phyloP scores from a whole-genome alignment of 1,140 invertebrate genomes.

The Drosophila sucinea region DNA sequence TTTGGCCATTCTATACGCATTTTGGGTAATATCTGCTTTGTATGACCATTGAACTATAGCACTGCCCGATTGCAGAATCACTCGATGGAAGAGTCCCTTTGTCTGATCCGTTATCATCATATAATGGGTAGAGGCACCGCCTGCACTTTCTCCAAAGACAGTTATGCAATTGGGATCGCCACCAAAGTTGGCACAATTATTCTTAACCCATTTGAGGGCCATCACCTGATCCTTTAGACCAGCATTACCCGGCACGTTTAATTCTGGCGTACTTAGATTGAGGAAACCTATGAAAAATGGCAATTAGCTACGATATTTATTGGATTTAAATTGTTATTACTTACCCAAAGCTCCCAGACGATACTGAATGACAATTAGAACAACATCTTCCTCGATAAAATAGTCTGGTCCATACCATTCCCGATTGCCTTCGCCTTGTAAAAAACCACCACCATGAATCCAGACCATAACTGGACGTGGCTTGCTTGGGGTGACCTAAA shows the following conservation, averaged over 20 bases:
- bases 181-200: conserved; percentile 86
- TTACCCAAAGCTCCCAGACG: conserved; percentile 84
- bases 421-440: conserved; percentile 82
- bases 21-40: conserved; percentile 51
- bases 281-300: conserved; percentile 61
- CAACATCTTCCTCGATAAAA: conserved; percentile 84
- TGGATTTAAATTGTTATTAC: neutral
- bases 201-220: conserved; percentile 87
- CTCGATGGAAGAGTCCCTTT: conserved; percentile 83
- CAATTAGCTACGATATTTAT: neutral
- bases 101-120: conserved; percentile 85
- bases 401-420: conserved; percentile 84
- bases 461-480: conserved; percentile 77
- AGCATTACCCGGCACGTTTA: conserved; percentile 85
- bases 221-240: conserved; percentile 87
- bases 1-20: conserved; percentile 65
- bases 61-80: conserved; percentile 82
- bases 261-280: conserved; percentile 57
- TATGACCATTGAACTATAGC: conserved; percentile 63
- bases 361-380: conserved; percentile 84
- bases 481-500: conserved; percentile 64
- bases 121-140: conserved; percentile 84
- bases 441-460: conserved; percentile 88
- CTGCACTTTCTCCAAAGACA: conserved; percentile 84
- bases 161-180: conserved; percentile 84